These are phyloP conservation scores for Melanerpes formicivorus DNA, from an alignment of 2,113 vertebrate species.

Conservation along the genomic window DNA sequence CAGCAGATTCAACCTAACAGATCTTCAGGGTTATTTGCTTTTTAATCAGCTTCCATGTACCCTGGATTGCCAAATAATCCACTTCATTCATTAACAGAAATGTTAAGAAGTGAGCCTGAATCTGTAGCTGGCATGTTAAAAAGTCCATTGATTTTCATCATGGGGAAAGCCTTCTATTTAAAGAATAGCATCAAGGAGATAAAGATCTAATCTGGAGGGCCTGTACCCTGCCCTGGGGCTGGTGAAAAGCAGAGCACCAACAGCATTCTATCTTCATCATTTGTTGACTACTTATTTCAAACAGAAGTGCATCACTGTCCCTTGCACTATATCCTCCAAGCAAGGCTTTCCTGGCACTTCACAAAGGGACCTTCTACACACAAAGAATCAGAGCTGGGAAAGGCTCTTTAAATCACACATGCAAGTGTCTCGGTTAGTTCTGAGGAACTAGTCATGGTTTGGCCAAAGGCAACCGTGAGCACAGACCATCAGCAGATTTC, in stretches of 20 bases:
- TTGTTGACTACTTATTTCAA: background rate
- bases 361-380: background rate
- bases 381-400: background rate
- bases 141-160: background rate
- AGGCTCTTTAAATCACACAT: background rate
- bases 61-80: background rate
- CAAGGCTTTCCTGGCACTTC: background rate
- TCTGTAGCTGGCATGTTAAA: background rate
- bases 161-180: background rate
- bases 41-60: background rate
- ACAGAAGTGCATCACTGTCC: background rate
- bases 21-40: constrained; percentile 15
- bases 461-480: background rate
- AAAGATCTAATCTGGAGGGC: background rate
- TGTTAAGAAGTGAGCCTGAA: background rate
- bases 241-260: background rate
- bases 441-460: background rate
- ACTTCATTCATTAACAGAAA: background rate
- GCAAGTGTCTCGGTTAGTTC: background rate
- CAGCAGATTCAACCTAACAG: background rate
- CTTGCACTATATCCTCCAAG: background rate
- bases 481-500: background rate
- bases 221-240: background rate
- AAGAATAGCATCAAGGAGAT: background rate
- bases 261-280: background rate